These are phyloP conservation scores for Amphiura filiformis DNA, from an alignment of 35 echinoderm and acorn worm genomes.

Conservation along the genomic window DNA sequence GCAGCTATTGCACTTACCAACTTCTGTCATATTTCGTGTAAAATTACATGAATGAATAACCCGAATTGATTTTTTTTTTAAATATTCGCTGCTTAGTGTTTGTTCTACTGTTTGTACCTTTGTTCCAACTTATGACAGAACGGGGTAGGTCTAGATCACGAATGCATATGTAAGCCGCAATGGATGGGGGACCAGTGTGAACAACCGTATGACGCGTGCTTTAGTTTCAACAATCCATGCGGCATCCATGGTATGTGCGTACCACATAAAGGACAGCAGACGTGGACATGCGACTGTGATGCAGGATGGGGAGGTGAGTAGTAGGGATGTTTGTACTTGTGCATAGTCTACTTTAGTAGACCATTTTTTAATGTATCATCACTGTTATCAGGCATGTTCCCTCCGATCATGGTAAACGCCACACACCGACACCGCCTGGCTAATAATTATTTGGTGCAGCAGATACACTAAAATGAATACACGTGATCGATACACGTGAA, in stretches of 20 bases:
- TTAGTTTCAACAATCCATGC: slow-evolving; percentile 43
- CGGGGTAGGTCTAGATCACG: slow-evolving; percentile 12
- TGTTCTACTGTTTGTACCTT: neutral
- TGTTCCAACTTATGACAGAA: no score
- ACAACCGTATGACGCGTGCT: slow-evolving; percentile 35
- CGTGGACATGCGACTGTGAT: slow-evolving; percentile 31
- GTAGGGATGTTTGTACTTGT: neutral
- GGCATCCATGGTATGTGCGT: slow-evolving; percentile 20
- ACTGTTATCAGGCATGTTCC: no score
- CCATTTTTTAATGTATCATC: no score
- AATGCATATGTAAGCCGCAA: slow-evolving; percentile 12
- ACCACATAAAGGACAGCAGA: slow-evolving; percentile 15
- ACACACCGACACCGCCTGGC: no score
- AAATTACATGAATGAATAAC: no score
- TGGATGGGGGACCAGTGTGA: slow-evolving; percentile 50
- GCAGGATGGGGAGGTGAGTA: slow-evolving; percentile 47
- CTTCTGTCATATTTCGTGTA: no score
- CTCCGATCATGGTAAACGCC: no score
- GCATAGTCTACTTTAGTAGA: neutral
- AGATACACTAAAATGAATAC: no score
- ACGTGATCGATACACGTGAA: no score
- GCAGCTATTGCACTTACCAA: no score
- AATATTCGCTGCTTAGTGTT: neutral
- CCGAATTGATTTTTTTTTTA: no score
- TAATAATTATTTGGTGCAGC: no score